Percentiles rank a stretch among this genome's conserved stretches.
phyloP scores from a whole-genome alignment of 2,113 vertebrate species.

The Nannospalax galili region DNA sequence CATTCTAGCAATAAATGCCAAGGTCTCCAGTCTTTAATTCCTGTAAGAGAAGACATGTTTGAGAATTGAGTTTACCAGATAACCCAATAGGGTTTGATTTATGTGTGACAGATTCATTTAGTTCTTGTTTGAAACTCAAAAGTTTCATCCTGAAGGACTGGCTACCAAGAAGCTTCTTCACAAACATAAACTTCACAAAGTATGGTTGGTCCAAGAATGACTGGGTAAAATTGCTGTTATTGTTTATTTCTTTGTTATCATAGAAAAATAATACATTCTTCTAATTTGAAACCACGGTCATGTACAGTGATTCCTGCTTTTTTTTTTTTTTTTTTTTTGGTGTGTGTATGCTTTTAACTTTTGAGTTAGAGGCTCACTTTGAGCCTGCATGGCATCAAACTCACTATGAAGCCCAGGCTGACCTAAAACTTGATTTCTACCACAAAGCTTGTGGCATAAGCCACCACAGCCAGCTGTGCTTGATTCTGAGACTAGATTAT shows the following conservation, averaged over 20 bases:
- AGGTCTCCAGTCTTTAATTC: neutral
- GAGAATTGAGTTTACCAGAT: too few relatives aligned
- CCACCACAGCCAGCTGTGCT: neutral
- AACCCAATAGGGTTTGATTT: neutral
- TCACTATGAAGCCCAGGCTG: neutral
- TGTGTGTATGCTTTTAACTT: neutral
- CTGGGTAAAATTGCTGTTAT: neutral
- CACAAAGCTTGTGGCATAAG: neutral
- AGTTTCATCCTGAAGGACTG: neutral
- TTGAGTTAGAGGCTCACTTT: neutral
- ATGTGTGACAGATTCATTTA: neutral
- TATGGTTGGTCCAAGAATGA: neutral
- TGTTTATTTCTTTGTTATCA: neutral
- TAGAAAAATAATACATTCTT: neutral
- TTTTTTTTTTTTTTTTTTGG: neutral
- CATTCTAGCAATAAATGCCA: neutral
- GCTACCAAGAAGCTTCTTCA: neutral
- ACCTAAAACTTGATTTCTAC: neutral
- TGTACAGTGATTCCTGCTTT: neutral
- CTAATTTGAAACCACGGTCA: neutral
- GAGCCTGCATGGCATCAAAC: neutral
- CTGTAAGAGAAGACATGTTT: neutral
- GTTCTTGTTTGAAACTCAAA: neutral
- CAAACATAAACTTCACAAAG: neutral
- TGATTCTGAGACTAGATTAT: neutral